Base-by-base conservation (phyloP, 2,113 vertebrate genomes). In the Oryzias celebensis region DNA sequence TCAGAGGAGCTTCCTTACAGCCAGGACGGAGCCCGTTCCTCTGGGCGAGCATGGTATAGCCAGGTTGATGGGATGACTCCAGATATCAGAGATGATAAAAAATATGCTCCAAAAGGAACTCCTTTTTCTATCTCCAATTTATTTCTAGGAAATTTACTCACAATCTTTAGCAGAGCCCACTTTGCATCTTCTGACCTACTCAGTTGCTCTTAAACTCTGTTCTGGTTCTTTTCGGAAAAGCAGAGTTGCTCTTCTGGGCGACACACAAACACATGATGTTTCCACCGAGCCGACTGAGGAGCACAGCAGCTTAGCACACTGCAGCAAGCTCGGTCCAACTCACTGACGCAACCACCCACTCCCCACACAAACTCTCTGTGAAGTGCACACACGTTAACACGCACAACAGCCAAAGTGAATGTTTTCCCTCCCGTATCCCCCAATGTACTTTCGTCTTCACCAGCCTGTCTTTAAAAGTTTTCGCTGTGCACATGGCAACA, bases 41-140 rank as follows among this genome's bases (percentile, higher is more conserved):
- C 82, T 81, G 81, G 71, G 89, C 88, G 63, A 89, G 88, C 91
- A 91, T 90, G 82, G 82, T 89, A 88, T 89, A 68, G 81, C 84
- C 84, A 64, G 62, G 75, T 55, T 51, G 36, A 66, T 31, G 65
- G 51, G 45, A 31, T 62, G 1, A 31, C 16, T 58, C 63, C 57
- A 46, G 58, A 36, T 15, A 23, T n/a, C 28, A 23, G 36, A 65
- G 65, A 1, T 14, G 53, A 62, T n/a, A 18, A 59, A 60, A 71
- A 23, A 3, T 8, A 54, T 62, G 62, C 67, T 58, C 28, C 42
- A 2, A 36, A 7, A 2, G 5, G 26, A 28, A 46, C 2, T 58
- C 49, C 45, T 50, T 26, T 43, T 14, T 17, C 26, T 26, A 5
- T 8, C 20, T 24, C 24, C 22, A 23, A 23, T 49, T 68, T 22